phyloP scores from a whole-genome alignment of 2,113 vertebrate genomes.

The Candoia aspera region DNA sequence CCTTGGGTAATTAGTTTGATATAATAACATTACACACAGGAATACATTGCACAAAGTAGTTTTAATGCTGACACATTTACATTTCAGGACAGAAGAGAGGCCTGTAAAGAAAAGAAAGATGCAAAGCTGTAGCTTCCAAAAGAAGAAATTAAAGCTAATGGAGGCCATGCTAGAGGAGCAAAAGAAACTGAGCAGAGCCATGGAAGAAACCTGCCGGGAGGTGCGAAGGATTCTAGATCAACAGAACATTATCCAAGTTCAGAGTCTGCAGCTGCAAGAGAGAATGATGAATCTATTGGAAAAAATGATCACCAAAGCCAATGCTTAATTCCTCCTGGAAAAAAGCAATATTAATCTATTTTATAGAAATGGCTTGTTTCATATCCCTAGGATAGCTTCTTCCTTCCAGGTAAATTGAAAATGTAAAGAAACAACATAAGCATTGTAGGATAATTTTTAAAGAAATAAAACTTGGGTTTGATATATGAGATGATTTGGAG shows the following conservation, averaged over 20 bases:
- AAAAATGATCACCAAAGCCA: slow-evolving; percentile 86
- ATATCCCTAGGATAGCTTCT: slow-evolving; percentile 41
- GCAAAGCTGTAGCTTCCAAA: slow-evolving; percentile 80
- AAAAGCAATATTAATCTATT: slow-evolving; percentile 51
- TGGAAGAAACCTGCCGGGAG: slow-evolving; percentile 94
- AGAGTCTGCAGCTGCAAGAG: slow-evolving; percentile 94
- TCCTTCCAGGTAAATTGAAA: slow-evolving; percentile 62
- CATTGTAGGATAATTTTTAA: slow-evolving; percentile 22
- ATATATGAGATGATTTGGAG: slow-evolving; percentile 5
- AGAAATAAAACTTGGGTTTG: background rate
- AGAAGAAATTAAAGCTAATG: slow-evolving; percentile 89
- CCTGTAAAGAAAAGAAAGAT: slow-evolving; percentile 81
- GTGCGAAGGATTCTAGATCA: slow-evolving; percentile 91
- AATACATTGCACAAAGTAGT: background rate
- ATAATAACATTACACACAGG: background rate
- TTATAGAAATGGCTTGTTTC: slow-evolving; percentile 58
- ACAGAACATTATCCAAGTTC: slow-evolving; percentile 94
- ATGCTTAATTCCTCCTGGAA: slow-evolving; percentile 63
- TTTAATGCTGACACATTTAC: slow-evolving; percentile 51
- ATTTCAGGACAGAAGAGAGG: slow-evolving; percentile 82
- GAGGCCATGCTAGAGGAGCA: slow-evolving; percentile 94
- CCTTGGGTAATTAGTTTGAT: background rate
- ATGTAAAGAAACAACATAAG: slow-evolving; percentile 50
- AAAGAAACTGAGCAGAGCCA: slow-evolving; percentile 83
- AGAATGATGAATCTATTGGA: slow-evolving; percentile 97